Base-by-base conservation (phyloP, 2,113 vertebrate genomes). In the Boleophthalmus pectinirostris region DNA sequence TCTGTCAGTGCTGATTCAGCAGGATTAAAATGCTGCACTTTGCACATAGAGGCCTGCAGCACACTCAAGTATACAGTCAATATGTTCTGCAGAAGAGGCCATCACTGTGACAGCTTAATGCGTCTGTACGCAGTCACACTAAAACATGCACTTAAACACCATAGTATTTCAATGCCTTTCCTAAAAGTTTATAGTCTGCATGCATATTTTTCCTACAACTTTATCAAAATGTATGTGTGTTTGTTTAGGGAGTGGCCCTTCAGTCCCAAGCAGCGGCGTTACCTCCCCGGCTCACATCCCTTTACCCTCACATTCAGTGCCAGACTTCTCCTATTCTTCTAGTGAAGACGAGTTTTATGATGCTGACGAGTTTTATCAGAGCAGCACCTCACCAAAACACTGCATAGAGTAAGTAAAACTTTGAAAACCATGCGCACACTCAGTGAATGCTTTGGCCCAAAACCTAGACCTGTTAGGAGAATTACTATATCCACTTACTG, bases 281-380 rank as follows among this genome's bases (percentile, higher is more conserved):
- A 94, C 96, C 68, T 96, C 96, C 74, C 97, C 98, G 14, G 94
- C 96, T 91, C 97, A 97, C 88, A 96, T 97, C 84, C 97, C 95
- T 87, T 89, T 98, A 72, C 97, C 97, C 80, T 95, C 95, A 71
- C 97, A 96, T 73, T 95, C 96, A 2, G 97, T 99, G 84, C 98
- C 98, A 25, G 97, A 99, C 80, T 98, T 98, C 91, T 99, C 97
- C 61, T 99, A 99, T 75, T 99, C 98, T 3, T 98, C 97, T 94
- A 99, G 98, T 63, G 98, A 99, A 89, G 98, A 99, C 74, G 98
- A 99, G 83, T 99, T 99, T 92, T 99, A 99, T 35, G 97, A 99
- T 43, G 98, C 98, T 9, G 98, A 99, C 72, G 97, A 98, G 82
- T 99, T 96, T 89, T 96, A 97, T 91, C 97, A 98, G 92, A 97